phyloP scores from a whole-genome alignment of 2,888 invertebrate species.

The Melinaea menophilus region DNA sequence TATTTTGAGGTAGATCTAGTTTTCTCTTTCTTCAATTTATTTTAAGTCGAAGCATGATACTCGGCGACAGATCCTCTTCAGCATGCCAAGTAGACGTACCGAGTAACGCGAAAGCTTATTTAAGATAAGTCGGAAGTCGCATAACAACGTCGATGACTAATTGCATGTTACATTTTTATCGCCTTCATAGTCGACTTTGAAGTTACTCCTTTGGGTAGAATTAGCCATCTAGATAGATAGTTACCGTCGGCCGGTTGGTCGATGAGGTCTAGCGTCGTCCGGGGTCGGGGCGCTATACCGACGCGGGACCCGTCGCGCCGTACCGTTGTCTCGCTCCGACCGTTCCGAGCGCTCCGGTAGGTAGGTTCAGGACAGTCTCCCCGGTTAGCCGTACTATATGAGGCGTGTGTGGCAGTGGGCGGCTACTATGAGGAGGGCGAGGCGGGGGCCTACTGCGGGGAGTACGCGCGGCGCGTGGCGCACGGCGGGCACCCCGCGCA shows the following conservation, averaged over 20 bases:
- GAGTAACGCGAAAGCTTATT: conserved; percentile 21
- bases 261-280: background rate
- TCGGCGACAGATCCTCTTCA: conserved; percentile 46
- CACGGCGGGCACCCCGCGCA: conserved; percentile 48
- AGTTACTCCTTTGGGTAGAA: conserved; percentile 31
- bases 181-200: conserved; percentile 50
- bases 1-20: conserved; percentile 56
- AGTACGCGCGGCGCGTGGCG: conserved; percentile 62
- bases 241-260: conserved; percentile 25
- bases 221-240: conserved; percentile 31
- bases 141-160: conserved; percentile 44
- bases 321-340: conserved; percentile 16
- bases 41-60: conserved; percentile 61
- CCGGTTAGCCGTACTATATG: conserved; percentile 44
- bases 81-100: conserved; percentile 62
- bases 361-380: conserved; percentile 49
- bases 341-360: conserved; percentile 40
- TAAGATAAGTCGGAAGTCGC: conserved; percentile 21
- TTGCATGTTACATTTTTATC: conserved; percentile 56
- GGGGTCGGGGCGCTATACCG: conserved; percentile 8
- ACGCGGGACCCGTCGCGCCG: conserved; percentile 16
- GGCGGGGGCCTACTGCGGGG: conserved; percentile 60
- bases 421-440: conserved; percentile 72
- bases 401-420: conserved; percentile 74
- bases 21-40: conserved; percentile 41